These are phyloP conservation scores for Peromyscus aztecus DNA, from an alignment of 2,797 vertebrate species.

Conservation along the genomic window DNA sequence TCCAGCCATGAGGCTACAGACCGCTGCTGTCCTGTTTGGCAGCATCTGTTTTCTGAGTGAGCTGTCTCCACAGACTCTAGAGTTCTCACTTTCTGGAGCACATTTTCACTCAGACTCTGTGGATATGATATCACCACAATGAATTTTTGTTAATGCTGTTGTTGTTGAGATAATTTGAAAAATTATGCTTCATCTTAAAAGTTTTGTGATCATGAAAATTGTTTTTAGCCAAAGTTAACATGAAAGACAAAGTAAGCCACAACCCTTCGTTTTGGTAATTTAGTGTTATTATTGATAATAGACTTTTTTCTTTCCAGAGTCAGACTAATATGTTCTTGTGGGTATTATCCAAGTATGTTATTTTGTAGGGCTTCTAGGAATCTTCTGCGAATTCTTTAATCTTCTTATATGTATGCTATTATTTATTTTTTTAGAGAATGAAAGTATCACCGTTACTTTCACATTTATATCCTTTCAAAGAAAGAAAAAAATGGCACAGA, in stretches of 20 bases:
- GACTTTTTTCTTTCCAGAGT: neutral
- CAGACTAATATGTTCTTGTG: neutral
- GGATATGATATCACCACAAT: neutral
- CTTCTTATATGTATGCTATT: neutral
- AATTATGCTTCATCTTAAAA: neutral
- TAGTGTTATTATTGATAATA: slow-evolving; percentile 46
- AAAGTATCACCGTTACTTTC: slow-evolving; percentile 32
- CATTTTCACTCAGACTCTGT: neutral
- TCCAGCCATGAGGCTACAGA: neutral
- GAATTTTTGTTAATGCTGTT: neutral
- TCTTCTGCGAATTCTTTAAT: slow-evolving; percentile 57
- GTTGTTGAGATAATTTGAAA: neutral
- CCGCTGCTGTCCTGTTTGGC: too few relatives aligned
- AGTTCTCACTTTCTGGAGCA: neutral
- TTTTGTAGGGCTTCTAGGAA: neutral
- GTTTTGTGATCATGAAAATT: neutral
- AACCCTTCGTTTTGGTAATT: slow-evolving; percentile 1
- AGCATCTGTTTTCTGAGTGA: neutral
- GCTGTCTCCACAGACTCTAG: neutral
- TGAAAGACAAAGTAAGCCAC: neutral
- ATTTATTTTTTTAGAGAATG: slow-evolving; percentile 15
- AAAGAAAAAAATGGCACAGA: neutral
- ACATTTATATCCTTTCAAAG: neutral
- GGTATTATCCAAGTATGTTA: neutral
- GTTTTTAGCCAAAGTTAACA: slow-evolving; percentile 22